Conservation (phyloP, 2,113 vertebrate species). For the Oryzias javanicus region DNA sequence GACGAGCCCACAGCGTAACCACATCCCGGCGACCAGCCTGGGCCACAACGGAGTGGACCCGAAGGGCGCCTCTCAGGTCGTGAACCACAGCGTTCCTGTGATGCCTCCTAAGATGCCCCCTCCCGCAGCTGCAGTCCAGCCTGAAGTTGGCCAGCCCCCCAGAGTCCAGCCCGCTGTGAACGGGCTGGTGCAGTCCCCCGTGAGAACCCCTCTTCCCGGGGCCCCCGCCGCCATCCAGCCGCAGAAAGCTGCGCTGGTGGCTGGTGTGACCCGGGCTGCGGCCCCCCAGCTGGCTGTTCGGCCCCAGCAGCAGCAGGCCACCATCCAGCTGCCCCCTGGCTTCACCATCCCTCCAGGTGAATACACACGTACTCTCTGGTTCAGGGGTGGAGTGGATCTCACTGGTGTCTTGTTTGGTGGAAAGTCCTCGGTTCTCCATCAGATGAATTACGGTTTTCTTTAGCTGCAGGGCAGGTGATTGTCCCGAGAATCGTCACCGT, state of each 20-base stretch:
- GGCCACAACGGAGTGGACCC: constrained; percentile 77
- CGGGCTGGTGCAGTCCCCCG: constrained; percentile 60
- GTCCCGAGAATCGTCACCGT: no score
- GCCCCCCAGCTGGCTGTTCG: constrained; percentile 79
- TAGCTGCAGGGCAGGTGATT: no score
- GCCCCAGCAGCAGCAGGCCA: constrained; percentile 84
- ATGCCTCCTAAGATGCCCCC: constrained; percentile 71
- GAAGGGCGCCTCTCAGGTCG: constrained; percentile 56
- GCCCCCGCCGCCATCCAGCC: constrained; percentile 66
- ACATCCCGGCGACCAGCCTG: constrained; percentile 61
- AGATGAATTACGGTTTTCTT: no score
- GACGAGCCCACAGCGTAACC: constrained; percentile 65
- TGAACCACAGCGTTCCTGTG: constrained; percentile 68
- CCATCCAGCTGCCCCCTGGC: constrained; percentile 85
- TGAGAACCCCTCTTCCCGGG: constrained; percentile 50
- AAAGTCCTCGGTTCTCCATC: no score
- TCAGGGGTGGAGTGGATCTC: background rate
- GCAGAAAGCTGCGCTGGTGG: constrained; percentile 70
- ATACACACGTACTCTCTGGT: background rate
- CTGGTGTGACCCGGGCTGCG: constrained; percentile 62
- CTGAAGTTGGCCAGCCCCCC: constrained; percentile 43
- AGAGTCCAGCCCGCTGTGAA: constrained; percentile 68
- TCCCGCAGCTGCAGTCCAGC: constrained; percentile 19
- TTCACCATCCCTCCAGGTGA: constrained; percentile 86
- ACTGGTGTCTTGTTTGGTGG: background rate